phyloP scores from a whole-genome alignment of 2,113 vertebrate genomes.

The Meleagris gallopavo region DNA sequence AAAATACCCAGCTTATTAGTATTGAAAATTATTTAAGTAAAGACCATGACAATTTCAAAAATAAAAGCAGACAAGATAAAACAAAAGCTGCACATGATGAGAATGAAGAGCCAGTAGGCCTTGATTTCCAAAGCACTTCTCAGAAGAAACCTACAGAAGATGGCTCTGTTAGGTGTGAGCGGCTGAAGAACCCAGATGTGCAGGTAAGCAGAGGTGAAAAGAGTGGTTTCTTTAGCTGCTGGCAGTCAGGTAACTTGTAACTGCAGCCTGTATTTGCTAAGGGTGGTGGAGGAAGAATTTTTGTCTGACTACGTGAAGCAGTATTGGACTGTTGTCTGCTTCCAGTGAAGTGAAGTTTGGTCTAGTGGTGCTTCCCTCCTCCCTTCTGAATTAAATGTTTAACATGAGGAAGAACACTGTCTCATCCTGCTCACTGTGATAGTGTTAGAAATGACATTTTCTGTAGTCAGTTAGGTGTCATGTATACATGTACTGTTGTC shows the following conservation, averaged over 20 bases:
- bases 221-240: neutral
- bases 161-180: slow-evolving; percentile 61
- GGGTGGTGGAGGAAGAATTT: neutral
- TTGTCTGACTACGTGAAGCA: neutral
- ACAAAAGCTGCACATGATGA: slow-evolving; percentile 78
- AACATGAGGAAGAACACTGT: neutral
- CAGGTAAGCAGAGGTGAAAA: slow-evolving; percentile 75
- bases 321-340: neutral
- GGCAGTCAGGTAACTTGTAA: neutral
- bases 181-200: slow-evolving; percentile 68
- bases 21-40: slow-evolving; percentile 79
- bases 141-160: slow-evolving; percentile 77
- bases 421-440: fast-evolving
- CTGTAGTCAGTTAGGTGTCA: neutral
- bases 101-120: slow-evolving; percentile 82
- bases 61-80: slow-evolving; percentile 75
- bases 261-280: neutral
- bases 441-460: neutral
- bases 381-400: neutral
- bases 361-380: fast-evolving
- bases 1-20: slow-evolving; percentile 77
- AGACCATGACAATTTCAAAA: slow-evolving; percentile 73
- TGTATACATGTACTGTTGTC: too few species aligned
- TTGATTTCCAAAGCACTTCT: slow-evolving; percentile 74
- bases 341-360: neutral